These are phyloP conservation scores for Drosophila parthenogenetica DNA, from an alignment of 2,888 invertebrate genomes.

Conservation along the genomic window DNA sequence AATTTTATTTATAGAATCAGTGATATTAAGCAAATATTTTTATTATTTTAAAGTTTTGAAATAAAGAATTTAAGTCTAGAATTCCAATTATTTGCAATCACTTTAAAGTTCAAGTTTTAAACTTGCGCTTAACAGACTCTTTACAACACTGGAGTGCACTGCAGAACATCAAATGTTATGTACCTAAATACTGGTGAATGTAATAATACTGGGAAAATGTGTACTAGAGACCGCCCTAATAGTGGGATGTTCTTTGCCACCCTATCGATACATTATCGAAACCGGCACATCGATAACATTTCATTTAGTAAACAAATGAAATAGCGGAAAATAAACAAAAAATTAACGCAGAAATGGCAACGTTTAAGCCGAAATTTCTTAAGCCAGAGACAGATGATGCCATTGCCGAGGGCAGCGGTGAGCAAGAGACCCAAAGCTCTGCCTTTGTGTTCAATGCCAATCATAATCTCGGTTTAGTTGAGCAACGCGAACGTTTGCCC, in stretches of 20 bases:
- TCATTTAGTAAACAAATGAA: slow-evolving; percentile 16
- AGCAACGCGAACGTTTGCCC: slow-evolving; percentile 94
- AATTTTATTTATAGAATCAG: slow-evolving; percentile 65
- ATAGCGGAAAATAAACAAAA: slow-evolving; percentile 12
- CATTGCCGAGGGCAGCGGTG: slow-evolving; percentile 78
- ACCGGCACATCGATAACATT: slow-evolving; percentile 1
- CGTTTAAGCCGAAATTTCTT: slow-evolving; percentile 69
- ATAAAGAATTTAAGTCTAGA: slow-evolving; percentile 53
- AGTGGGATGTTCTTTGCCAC: background rate
- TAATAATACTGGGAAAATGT: no score
- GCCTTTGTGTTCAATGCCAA: slow-evolving; percentile 94
- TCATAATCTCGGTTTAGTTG: slow-evolving; percentile 92
- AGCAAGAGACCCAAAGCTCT: slow-evolving; percentile 73
- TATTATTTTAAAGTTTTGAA: slow-evolving; percentile 59
- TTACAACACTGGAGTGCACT: background rate
- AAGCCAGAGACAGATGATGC: slow-evolving; percentile 79
- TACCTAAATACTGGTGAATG: no score
- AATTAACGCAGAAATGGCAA: slow-evolving; percentile 46
- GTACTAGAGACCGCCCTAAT: no score
- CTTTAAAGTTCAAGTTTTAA: background rate
- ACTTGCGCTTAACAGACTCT: background rate
- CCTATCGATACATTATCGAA: background rate
- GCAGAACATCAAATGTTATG: background rate
- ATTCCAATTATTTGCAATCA: slow-evolving; percentile 1
- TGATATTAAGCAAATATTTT: slow-evolving; percentile 74